Evolutionary conservation across 2,888 invertebrate species (phyloP).

Genomic region (Latrodectus hesperus): DNA sequence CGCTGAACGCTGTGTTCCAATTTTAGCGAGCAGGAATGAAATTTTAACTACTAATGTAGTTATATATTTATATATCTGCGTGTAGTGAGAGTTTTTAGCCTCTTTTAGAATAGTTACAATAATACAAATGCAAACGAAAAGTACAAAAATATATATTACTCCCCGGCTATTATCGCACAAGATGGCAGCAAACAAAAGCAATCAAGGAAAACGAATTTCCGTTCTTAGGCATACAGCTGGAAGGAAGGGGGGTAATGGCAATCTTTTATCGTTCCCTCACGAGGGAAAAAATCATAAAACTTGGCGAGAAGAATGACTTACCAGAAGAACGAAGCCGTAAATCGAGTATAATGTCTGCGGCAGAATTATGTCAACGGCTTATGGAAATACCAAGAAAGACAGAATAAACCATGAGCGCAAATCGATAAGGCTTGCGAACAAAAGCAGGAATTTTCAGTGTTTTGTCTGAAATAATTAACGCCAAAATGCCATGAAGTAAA

Average conservation of each 20-base stretch:
- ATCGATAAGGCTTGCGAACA: neutral
- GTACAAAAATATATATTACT: neutral
- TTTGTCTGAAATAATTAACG: too few relatives aligned
- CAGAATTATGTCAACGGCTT: constrained; percentile 3
- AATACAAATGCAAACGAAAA: too few relatives aligned
- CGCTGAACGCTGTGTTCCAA: too few relatives aligned
- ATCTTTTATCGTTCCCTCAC: neutral
- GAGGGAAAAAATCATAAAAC: too few relatives aligned
- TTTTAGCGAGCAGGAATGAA: too few relatives aligned
- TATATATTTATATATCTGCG: too few relatives aligned
- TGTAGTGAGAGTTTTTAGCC: too few relatives aligned
- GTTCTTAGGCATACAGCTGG: neutral
- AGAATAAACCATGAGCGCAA: neutral
- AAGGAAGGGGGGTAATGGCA: neutral
- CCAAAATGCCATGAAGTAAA: too few relatives aligned
- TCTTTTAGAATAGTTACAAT: too few relatives aligned
- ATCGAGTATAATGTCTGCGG: neutral
- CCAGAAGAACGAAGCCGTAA: neutral
- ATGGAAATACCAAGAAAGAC: neutral
- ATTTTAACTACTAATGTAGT: too few relatives aligned
- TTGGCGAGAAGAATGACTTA: neutral
- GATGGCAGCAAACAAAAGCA: constrained; percentile 28
- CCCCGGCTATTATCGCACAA: constrained; percentile 16
- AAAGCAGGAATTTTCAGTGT: neutral
- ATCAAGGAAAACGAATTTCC: constrained; percentile 30